Evolutionary conservation across 2,113 vertebrate species (phyloP), one percentile per base, ranked within the genome.

Genomic region (Odobenus rosmarus): DNA sequence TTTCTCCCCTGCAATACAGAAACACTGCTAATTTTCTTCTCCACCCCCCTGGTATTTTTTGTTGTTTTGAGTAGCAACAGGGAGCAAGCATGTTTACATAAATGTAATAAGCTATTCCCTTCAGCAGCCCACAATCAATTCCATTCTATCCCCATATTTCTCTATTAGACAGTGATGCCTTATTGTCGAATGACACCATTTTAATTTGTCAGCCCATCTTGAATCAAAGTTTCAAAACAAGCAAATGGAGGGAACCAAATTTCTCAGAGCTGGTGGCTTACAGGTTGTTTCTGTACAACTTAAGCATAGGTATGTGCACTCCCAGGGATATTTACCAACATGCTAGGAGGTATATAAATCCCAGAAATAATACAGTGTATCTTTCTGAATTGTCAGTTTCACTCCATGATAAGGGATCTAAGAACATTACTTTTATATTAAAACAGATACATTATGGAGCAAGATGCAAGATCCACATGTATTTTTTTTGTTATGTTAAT

Each of bases 361-460:
- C 31, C 21, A 69, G 71, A 80, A 80, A 72, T 53, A 88, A 86
- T 69, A 95, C 1, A 39, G 36, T 81, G 71, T 4, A 62, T 96
- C 53, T 86, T 93, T 24, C 36, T 94, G 67, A 94, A 89, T 71
- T 96, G 18, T 92, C n/a, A 62, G 39, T 77, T 59, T 95, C 26
- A 67, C n/a, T 82, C 24, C 46, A 92, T 28, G 67, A 92, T 55
- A 86, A 82, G 59, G n/a, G 67, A 91, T 24, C 49, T 55, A 64
- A 90, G 67, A 96, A 77, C 76, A 89, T 96, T 82, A 94, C 59
- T 89, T 97, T 89, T 80, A 84, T 36, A 83, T 84, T 89, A 77
- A 96, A 98, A 93, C 36, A 95, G 55, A 81, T 74, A 93, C 18
- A 36, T 69, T 82, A 67, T 33, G 53, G n/a, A 79, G 28, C 57